These are phyloP conservation scores for Petroica traversi DNA, from an alignment of 2,113 vertebrate genomes.

Conservation along the genomic window DNA sequence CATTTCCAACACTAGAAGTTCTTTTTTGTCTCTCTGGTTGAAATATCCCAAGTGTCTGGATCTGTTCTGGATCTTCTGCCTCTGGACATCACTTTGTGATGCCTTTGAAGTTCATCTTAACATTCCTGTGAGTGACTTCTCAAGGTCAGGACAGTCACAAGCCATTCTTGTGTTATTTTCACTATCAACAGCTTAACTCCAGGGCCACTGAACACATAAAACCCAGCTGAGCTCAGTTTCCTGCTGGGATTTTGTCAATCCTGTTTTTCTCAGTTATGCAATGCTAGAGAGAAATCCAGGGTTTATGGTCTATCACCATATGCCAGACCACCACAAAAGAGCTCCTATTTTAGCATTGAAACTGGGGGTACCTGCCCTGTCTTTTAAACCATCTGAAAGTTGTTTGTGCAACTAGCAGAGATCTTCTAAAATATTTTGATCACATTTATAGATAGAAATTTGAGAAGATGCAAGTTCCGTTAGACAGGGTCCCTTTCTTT, in stretches of 20 bases:
- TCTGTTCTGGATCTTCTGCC: background rate
- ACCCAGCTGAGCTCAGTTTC: background rate
- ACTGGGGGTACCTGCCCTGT: background rate
- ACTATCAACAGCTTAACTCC: background rate
- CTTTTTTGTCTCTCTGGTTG: background rate
- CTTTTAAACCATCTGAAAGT: background rate
- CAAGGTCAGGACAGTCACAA: background rate
- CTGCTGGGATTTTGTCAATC: background rate
- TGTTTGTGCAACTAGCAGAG: background rate
- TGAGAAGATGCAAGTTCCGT: background rate
- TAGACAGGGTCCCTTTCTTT: background rate
- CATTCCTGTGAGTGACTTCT: background rate
- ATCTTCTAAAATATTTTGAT: background rate
- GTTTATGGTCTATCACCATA: background rate
- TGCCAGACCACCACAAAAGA: background rate
- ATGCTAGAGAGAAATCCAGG: background rate
- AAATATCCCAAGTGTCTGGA: background rate
- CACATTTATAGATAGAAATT: background rate
- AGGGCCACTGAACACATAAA: background rate
- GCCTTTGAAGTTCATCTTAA: background rate
- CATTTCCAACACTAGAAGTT: background rate
- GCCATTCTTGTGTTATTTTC: background rate
- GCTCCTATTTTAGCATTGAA: background rate
- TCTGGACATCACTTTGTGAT: background rate
- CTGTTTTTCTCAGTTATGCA: background rate